These are phyloP conservation scores for Odontophorus gujanensis DNA, from an alignment of 2,113 vertebrate genomes.

Conservation along the genomic window DNA sequence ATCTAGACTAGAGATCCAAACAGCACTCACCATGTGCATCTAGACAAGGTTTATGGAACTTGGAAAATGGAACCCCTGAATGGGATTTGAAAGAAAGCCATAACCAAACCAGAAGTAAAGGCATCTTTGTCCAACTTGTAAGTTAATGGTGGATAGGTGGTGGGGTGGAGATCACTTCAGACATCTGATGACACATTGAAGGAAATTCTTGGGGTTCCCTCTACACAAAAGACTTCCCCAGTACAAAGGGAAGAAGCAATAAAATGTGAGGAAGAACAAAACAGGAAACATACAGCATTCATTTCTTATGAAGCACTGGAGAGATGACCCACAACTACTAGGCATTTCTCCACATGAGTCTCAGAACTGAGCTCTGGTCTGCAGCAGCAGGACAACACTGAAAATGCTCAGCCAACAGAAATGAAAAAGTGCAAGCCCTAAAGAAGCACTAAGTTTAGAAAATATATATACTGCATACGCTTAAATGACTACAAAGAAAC, in stretches of 20 bases:
- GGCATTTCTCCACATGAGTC: background rate
- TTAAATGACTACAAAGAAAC: background rate
- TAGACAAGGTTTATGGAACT: background rate
- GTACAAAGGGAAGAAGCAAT: background rate
- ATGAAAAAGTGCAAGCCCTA: background rate
- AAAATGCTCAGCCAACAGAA: background rate
- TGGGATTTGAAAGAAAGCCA: background rate
- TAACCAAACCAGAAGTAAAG: background rate
- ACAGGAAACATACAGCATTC: background rate
- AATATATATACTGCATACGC: background rate
- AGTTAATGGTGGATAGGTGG: background rate
- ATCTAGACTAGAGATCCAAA: background rate
- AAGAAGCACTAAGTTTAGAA: background rate
- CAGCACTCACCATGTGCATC: background rate
- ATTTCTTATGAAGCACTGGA: background rate
- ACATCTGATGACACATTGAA: background rate
- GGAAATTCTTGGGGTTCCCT: background rate
- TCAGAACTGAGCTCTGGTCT: background rate
- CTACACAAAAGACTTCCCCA: background rate
- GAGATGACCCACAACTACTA: background rate
- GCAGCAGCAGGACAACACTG: background rate
- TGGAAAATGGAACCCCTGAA: background rate
- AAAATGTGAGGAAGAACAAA: background rate
- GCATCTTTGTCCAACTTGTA: background rate
- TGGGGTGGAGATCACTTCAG: background rate